These are phyloP conservation scores for Erinaceus europaeus DNA, from an alignment of 2,113 vertebrate species.

Conservation along the genomic window DNA sequence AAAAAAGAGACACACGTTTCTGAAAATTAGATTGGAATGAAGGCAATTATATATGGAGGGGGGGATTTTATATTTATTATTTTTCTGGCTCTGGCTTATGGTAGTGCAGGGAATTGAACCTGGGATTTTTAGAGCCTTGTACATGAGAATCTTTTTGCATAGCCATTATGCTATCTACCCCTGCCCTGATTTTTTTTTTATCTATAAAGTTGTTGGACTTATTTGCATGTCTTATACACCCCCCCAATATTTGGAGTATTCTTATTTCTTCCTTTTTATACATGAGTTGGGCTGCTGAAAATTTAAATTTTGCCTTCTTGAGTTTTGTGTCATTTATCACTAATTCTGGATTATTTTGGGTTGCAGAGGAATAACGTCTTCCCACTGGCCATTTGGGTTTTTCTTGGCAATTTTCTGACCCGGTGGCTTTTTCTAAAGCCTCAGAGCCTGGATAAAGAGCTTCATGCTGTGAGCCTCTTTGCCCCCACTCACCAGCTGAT, in stretches of 20 bases:
- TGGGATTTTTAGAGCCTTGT: too few species aligned
- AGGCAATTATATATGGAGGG: too few species aligned
- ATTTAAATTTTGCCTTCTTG: not conserved
- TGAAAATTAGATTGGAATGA: too few species aligned
- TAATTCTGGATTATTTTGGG: not conserved
- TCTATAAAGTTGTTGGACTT: not conserved
- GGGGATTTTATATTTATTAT: too few species aligned
- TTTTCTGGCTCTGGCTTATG: too few species aligned
- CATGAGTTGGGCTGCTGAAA: not conserved
- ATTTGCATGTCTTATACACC: not conserved
- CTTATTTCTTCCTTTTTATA: not conserved
- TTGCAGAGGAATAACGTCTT: not conserved
- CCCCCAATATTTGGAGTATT: not conserved
- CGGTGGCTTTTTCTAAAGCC: not conserved
- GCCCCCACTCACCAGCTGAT: constrained; percentile 24
- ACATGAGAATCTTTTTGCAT: too few species aligned
- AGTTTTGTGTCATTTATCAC: not conserved
- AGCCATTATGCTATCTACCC: too few species aligned
- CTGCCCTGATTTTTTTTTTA: too few species aligned
- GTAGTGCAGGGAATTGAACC: too few species aligned
- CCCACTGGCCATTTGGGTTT: constrained; percentile 35
- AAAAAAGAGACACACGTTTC: not conserved
- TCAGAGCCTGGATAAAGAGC: constrained; percentile 15
- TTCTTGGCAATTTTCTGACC: constrained; percentile 20
- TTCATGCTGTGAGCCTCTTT: not conserved